phyloP scores from a whole-genome alignment of 2,113 vertebrate species.

The Stegastes partitus region DNA sequence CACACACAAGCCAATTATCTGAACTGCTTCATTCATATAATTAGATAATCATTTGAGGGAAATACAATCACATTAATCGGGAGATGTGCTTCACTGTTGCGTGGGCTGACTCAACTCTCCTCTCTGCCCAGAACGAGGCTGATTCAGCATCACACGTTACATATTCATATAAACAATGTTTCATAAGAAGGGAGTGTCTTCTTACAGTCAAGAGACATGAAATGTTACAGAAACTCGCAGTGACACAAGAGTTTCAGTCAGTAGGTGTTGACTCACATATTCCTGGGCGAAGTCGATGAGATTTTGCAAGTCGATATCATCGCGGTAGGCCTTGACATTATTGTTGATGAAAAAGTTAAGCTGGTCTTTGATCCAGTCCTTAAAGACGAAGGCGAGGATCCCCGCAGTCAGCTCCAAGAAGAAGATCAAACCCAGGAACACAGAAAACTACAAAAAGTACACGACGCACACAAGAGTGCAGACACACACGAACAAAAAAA shows the following conservation, averaged over 20 bases:
- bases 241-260: background rate
- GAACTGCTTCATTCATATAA: constrained; percentile 54
- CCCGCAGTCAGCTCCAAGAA: constrained; percentile 93
- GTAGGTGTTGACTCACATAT: constrained; percentile 87
- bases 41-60: constrained; percentile 56
- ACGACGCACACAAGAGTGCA: constrained; percentile 3
- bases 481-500: constrained; percentile 37
- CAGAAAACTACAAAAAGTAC: constrained; percentile 87
- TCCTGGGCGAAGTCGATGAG: constrained; percentile 95
- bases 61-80: constrained; percentile 51
- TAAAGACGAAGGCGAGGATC: constrained; percentile 93
- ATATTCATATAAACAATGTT: background rate
- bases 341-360: constrained; percentile 96
- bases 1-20: constrained; percentile 58
- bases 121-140: constrained; percentile 5
- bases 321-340: constrained; percentile 93
- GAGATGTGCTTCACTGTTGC: constrained; percentile 31
- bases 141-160: background rate
- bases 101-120: constrained; percentile 17
- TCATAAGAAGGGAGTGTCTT: constrained; percentile 8
- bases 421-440: constrained; percentile 94
- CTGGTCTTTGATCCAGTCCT: constrained; percentile 96
- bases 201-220: background rate
- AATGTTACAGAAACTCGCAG: background rate
- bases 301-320: constrained; percentile 95